Evolutionary conservation across 2,888 invertebrate genomes (phyloP).

Genomic region (Amiota mariae): DNA sequence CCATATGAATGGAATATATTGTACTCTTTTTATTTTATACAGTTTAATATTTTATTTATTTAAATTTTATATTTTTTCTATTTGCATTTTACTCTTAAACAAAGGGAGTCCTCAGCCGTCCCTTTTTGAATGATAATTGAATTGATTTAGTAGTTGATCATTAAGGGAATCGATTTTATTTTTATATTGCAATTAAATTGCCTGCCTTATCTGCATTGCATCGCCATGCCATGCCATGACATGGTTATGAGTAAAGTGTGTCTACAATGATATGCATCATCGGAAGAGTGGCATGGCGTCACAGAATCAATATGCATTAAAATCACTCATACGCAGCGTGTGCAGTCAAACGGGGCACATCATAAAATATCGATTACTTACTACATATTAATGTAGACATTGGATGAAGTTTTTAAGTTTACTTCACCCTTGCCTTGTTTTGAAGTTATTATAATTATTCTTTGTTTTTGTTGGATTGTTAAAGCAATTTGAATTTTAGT

Average conservation of each 20-base stretch:
- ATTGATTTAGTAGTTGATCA: not conserved
- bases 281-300: not conserved
- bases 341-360: constrained; percentile 50
- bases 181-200: not conserved
- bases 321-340: constrained; percentile 64
- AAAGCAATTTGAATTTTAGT: constrained; percentile 1
- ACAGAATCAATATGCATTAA: constrained; percentile 36
- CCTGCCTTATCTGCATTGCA: not conserved
- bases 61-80: no score
- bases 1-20: no score
- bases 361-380: constrained; percentile 64
- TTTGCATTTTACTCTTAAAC: no score
- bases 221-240: not conserved
- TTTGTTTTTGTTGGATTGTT: not conserved
- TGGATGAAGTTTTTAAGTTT: not conserved
- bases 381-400: constrained; percentile 37
- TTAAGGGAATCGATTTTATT: not conserved
- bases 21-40: no score
- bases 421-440: not conserved
- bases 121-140: constrained; percentile 11
- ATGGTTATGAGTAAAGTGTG: constrained; percentile 7
- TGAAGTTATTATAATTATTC: not conserved
- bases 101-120: no score
- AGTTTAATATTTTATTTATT: no score
- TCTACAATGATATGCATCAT: constrained; percentile 15